Evolutionary conservation across 1,140 invertebrate genomes (phyloP).

Genomic region (Chrysopa pallens): DNA sequence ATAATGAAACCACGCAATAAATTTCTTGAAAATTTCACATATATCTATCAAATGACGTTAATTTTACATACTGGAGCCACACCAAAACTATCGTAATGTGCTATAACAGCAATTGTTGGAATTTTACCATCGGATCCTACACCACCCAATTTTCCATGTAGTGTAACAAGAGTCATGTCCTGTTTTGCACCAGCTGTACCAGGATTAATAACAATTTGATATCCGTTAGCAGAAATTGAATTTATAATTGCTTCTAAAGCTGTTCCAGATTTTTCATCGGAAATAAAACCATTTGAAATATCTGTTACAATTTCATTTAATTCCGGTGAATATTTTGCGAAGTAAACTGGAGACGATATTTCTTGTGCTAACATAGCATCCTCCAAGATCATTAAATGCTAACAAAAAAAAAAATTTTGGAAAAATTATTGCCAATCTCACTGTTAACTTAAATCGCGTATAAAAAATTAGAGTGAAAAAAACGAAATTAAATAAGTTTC

Average conservation of each 20-base stretch:
- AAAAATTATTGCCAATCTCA: no score
- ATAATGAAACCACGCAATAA: no score
- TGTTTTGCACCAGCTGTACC: slow-evolving; percentile 46
- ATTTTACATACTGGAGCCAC: slow-evolving; percentile 61
- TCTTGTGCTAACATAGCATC: slow-evolving; percentile 64
- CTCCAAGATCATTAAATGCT: slow-evolving; percentile 67
- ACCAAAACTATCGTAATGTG: slow-evolving; percentile 84
- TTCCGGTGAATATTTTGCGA: slow-evolving; percentile 53
- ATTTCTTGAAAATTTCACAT: no score
- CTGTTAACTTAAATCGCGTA: no score
- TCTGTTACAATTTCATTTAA: slow-evolving; percentile 60
- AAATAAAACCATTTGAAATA: slow-evolving; percentile 28
- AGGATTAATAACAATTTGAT: slow-evolving; percentile 63
- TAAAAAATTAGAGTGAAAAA: no score
- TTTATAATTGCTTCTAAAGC: slow-evolving; percentile 65
- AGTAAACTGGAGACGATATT: slow-evolving; percentile 76
- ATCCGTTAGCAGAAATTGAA: slow-evolving; percentile 81
- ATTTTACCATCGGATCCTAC: slow-evolving; percentile 56
- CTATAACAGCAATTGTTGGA: slow-evolving; percentile 75
- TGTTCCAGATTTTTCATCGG: slow-evolving; percentile 32
- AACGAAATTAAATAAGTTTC: no score
- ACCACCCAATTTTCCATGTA: slow-evolving; percentile 73
- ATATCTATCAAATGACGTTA: no score
- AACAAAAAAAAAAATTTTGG: slow-evolving; percentile 17
- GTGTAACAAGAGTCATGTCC: slow-evolving; percentile 65